These are phyloP conservation scores for Elanus axillaris DNA, from an alignment of 2,113 vertebrate species.

Conservation along the genomic window DNA sequence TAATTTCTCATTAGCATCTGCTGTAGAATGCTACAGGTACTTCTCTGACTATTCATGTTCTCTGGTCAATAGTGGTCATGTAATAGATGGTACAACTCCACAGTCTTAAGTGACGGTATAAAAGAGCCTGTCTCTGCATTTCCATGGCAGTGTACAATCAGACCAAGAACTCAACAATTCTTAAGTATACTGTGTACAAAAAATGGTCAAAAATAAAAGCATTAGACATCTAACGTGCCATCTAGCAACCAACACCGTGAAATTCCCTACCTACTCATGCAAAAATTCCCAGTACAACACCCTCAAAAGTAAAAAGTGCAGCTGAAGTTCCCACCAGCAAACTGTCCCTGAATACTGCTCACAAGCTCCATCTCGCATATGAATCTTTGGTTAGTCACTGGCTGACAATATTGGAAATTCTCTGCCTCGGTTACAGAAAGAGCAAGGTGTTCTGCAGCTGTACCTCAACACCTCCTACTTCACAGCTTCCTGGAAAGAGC, in stretches of 20 bases:
- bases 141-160: neutral
- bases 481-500: neutral
- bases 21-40: neutral
- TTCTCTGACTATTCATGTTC: neutral
- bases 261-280: neutral
- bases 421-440: neutral
- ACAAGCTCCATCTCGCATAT: rapidly evolving
- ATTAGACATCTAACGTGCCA: neutral
- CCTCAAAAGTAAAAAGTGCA: neutral
- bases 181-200: neutral
- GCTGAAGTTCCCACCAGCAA: neutral
- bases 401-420: neutral
- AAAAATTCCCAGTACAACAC: neutral
- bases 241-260: neutral
- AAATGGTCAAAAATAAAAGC: neutral
- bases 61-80: neutral
- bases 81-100: neutral
- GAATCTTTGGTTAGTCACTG: neutral
- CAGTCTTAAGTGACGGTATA: neutral
- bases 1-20: neutral
- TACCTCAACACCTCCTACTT: neutral
- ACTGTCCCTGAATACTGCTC: neutral
- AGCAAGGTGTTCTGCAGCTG: neutral
- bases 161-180: neutral
- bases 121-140: neutral